phyloP scores from a whole-genome alignment of 2,113 vertebrate species.

The Sorex fumeus region DNA sequence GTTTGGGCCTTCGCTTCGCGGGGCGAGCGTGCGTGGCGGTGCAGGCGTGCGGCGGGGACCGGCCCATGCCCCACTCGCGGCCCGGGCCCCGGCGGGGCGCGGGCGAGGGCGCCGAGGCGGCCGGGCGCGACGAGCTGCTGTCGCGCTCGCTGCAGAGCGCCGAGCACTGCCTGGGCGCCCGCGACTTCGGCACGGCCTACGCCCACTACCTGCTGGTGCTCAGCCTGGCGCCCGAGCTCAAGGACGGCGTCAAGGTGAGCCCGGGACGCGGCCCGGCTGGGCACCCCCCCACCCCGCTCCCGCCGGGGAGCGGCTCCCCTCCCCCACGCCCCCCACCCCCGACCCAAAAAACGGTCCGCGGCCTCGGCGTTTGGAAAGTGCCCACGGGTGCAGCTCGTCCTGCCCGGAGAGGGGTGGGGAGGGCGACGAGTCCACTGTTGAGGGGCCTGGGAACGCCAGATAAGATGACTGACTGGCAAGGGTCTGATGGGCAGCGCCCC shows the following conservation, averaged over 20 bases:
- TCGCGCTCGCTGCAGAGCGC: conserved; percentile 95
- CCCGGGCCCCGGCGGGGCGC: conserved; percentile 82
- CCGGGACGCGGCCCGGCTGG: conserved; percentile 38
- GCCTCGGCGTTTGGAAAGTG: too few relatives aligned
- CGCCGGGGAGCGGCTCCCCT: too few relatives aligned
- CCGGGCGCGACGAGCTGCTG: conserved; percentile 92
- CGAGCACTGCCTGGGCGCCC: conserved; percentile 93
- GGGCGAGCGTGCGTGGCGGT: rapidly evolving
- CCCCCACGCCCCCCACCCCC: too few relatives aligned
- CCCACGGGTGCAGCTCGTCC: too few relatives aligned
- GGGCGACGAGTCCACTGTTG: too few relatives aligned
- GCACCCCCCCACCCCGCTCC: too few relatives aligned
- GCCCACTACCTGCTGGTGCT: conserved; percentile 97
- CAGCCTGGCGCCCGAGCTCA: conserved; percentile 95
- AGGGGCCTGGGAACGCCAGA: too few relatives aligned
- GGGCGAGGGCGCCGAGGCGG: conserved; percentile 87
- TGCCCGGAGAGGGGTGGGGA: too few relatives aligned
- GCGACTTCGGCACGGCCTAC: conserved; percentile 97
- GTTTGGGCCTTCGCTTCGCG: not conserved
- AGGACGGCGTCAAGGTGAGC: conserved; percentile 90
- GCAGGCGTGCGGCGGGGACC: not conserved
- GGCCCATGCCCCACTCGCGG: conserved; percentile 85
- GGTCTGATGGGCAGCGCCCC: not conserved
- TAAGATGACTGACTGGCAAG: too few relatives aligned
- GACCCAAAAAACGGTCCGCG: too few relatives aligned